Evolutionary conservation across 2,113 vertebrate genomes (phyloP), one percentile per base, ranked within the genome.

Genomic region (Petrocephalus microphthalmus): DNA sequence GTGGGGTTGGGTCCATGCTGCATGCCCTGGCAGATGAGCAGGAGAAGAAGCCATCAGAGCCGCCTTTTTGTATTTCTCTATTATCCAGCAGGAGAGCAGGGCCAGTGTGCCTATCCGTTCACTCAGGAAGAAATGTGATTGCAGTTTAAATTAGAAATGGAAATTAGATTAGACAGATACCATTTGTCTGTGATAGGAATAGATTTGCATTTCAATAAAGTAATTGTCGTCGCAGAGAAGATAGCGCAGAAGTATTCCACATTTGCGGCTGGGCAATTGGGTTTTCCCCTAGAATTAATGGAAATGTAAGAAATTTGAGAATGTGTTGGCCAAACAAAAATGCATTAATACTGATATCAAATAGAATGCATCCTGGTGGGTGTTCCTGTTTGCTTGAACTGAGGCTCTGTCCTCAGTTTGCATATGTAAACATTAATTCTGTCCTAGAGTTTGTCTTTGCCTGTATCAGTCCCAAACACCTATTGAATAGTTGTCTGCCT

Each of bases 141-240:
- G 85, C 56, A 60, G 33, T 86, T 54, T 86, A 57, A 86, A 60
- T 86, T 86, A 86, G 85, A 86, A 86, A 60, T 86, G 85, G 56
- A 57, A 60, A 86, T 42, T 45, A 85, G 84, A 85, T 85, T 85
- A 85, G 85, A 86, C 56, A 53, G 51, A 86, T 86, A 86, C 37
- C 53, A 86, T 86, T 86, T 60, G 33, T 86, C 54, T 25, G 53
- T 52, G 20, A 60, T 57, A 86, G 17, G 85, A 86, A 86, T 86
- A 64, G 85, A 86, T 60, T 86, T 86, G 85, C 85, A 86, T 60
- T 64, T 45, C 51, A 57, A 86, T 60, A 64, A 57, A 86, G 85
- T 64, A 64, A 64, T 64, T 64, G 56, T 45, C 3, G 85, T 57
- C 22, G 85, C 37, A 45, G 54, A 42, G 85, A 85, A 54, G 52